Base-by-base conservation (phyloP, 2,797 vertebrate species). In the Protosalanx chinensis region DNA sequence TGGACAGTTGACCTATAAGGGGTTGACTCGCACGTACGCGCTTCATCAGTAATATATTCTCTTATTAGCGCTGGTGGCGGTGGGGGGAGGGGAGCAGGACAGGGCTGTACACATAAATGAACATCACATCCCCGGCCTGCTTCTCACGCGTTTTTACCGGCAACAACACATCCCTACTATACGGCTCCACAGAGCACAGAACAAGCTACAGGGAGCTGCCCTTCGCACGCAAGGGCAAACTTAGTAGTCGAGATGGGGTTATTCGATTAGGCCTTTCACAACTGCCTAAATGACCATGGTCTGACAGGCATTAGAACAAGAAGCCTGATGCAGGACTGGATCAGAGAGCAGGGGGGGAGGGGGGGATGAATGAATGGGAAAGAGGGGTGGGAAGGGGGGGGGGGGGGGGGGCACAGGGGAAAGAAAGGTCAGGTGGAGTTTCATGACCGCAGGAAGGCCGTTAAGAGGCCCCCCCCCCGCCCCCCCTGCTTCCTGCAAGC, bases 1-100 rank as follows among this genome's bases (percentile, higher is more conserved):
- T 85, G 78, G 90, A 91, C 93, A 93, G 91, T 88, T 93, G 93
- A 93, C 91, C 93, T 92, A 91, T 90, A 89, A 91, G 90, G 84
- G 82, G 86, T 86, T 91, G 89, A 92, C 86, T 90, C 89, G 89
- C 85, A 86, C 90, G 78, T 85, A 82, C 79, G 88, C 85, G 87
- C 86, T 89, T 89, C 85, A 88, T 79, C 90, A 90, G 84, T 89
- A 91, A 90, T 85, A 87, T 84, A 86, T 86, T 91, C 87, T 89
- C 82, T 90, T 90, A 89, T 80, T 85, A 85, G 83, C 49, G 85
- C 89, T 86, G 82, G 79, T 73, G 86, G 88, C 87, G 84, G 79
- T 84, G 78, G 74, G 86, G 87, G 88, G 85, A 79, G 81, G 79
- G 79, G 80, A 80, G 79, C 76, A 56, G 15, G 51, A 76, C 65